phyloP scores from a whole-genome alignment of 2,888 invertebrate species.

The Encarsia formosa region DNA sequence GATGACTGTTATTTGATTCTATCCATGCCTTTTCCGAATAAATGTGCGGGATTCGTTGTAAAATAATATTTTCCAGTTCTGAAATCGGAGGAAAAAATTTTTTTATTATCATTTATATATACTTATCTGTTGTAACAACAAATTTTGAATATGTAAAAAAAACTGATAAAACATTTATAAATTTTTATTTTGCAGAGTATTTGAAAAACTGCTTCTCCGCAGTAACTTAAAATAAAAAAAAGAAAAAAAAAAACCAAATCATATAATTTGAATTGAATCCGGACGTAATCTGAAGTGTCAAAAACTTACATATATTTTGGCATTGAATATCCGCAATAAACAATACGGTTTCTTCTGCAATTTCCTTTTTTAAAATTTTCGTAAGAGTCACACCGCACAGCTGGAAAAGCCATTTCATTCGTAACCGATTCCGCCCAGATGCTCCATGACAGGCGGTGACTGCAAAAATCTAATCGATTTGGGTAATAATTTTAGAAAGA shows the following conservation, averaged over 20 bases:
- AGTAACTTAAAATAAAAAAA: no score
- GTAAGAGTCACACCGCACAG: slow-evolving; percentile 32
- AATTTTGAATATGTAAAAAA: no score
- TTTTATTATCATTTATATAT: no score
- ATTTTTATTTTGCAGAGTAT: no score
- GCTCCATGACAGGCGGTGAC: slow-evolving; percentile 54
- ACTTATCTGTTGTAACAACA: no score
- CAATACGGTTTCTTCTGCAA: slow-evolving; percentile 27
- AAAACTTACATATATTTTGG: slow-evolving; percentile 33
- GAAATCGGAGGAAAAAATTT: no score
- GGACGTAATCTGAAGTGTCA: no score
- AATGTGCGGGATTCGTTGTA: slow-evolving; percentile 15
- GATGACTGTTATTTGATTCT: slow-evolving; percentile 7
- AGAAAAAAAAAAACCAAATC: no score
- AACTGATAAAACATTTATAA: no score
- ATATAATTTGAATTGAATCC: no score
- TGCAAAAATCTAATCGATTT: slow-evolving; percentile 55
- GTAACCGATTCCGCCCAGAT: slow-evolving; percentile 53
- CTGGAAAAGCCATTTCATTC: slow-evolving; percentile 45
- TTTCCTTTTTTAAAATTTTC: slow-evolving; percentile 13
- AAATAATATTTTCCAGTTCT: slow-evolving; percentile 29
- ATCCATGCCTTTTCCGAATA: slow-evolving; percentile 11
- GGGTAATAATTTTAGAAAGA: no score
- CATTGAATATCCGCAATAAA: slow-evolving; percentile 32
- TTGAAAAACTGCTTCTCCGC: no score